A percentile compares a stretch with the other conserved stretches of the same genome.
These are phyloP conservation scores for Tenthredo distinguenda DNA, from an alignment of 2,888 invertebrate species.

Conservation along the genomic window DNA sequence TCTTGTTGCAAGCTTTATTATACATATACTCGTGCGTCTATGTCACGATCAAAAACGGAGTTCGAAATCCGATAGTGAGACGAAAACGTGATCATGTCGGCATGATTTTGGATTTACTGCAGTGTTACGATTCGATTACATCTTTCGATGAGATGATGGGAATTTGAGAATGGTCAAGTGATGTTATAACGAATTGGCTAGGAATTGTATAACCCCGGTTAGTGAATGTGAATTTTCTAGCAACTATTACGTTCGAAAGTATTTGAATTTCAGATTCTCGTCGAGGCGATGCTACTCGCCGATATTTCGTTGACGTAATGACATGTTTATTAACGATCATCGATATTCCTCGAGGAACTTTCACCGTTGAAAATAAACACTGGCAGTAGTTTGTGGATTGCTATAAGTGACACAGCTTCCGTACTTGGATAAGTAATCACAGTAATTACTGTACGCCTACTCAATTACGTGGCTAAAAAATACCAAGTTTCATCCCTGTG, in stretches of 20 bases:
- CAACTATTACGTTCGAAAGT: background rate
- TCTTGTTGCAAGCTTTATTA: background rate
- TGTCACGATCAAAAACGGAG: background rate
- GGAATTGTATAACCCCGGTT: background rate
- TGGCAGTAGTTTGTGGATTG: slow-evolving; percentile 9
- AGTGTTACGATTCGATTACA: background rate
- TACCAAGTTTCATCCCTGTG: slow-evolving; percentile 27
- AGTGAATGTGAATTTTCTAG: background rate
- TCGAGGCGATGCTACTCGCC: background rate
- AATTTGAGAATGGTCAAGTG: background rate
- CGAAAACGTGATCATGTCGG: background rate
- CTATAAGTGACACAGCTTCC: slow-evolving; percentile 40
- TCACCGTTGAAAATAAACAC: slow-evolving; percentile 15
- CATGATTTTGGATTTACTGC: slow-evolving; percentile 8
- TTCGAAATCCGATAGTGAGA: background rate
- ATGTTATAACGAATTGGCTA: background rate
- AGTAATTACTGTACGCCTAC: slow-evolving; percentile 31
- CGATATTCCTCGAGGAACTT: slow-evolving; percentile 16
- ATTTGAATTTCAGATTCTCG: slow-evolving; percentile 32
- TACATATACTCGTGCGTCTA: background rate
- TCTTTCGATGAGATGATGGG: background rate
- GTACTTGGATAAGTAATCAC: slow-evolving; percentile 1
- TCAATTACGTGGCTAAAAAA: slow-evolving; percentile 8
- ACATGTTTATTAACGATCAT: slow-evolving; percentile 1
- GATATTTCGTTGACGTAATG: slow-evolving; percentile 22